Base-by-base conservation (phyloP, 2,113 vertebrate genomes). In the Gnathonemus echidnorhynchus region DNA sequence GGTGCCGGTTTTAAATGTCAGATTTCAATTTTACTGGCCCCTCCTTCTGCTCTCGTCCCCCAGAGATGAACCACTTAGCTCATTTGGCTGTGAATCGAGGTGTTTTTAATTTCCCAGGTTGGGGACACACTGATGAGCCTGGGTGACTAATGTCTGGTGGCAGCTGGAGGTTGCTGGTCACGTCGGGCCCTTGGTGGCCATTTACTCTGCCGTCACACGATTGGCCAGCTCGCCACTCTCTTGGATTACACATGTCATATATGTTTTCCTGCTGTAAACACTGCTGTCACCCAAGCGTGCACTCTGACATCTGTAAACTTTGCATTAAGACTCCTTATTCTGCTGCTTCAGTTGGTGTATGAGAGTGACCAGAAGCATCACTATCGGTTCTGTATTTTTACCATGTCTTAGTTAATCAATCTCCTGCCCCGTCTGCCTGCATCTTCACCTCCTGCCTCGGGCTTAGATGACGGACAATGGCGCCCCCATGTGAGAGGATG, bases 1-100 rank as follows among this genome's bases (percentile, higher is more conserved):
- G 93, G 90, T 90, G 86, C 90, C 46, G 87, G 90, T 92, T 95
- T 93, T 93, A 95, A 95, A 96, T 95, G 95, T 96, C 95, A 96
- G 91, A 92, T 93, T 94, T 94, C 93, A 94, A 93, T 95, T 94
- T 94, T 92, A 94, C 92, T 90, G 89, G 31, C 31, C 70, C 27
- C 31, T 39, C 19, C 89, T 52, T 49, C 11, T 70, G 24, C 87
- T 10, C 24, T 11, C 42, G 2, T 46, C 11, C 42, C 13, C 88
- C 92, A 95, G 94, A 95, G 94, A 95, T 95, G 91, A 91, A 85
- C 91, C 92, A 93, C 91, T 94, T 91, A 91, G 90, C 86, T 92
- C 86, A 89, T 92, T 92, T 92, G 90, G 93, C 92, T 93, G 93
- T 92, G 92, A 88, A 86, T 88, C 17, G 89, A 91, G 90, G 93